Evolutionary conservation across 2,888 invertebrate species (phyloP), one percentile per base, ranked within the genome.

Genomic region (Hydraecia micacea): DNA sequence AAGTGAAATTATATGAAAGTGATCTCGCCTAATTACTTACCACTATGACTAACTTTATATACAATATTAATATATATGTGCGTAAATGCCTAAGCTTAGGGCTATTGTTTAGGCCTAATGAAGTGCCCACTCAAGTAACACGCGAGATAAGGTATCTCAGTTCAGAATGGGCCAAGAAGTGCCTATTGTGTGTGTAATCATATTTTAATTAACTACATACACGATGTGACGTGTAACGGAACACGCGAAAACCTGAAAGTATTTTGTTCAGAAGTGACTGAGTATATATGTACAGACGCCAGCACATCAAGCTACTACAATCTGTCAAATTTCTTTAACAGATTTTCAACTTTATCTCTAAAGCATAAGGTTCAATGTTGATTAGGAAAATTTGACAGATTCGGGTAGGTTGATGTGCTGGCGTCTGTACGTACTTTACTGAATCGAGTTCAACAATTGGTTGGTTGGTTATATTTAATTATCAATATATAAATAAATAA

Each of bases 101-200:
- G 32, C 77, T 60, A 86, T 84, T 86, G 83, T 86, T 32, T 58
- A 73, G 42, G 28, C n/a, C 46, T 86, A 86, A 86, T 82, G 52
- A 82, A 86, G 70, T 71, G 86, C 73, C 73, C 36, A 52, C 82
- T 73, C 70, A 70, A 68, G 77, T 71, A 73, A 58, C 70, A 82
- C 39, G 63, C 46, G 25, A 72, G 73, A 83, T 86, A 82, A 58
- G 58, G 25, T 81, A 77, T 73, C 68, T 85, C 13, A 21, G 39
- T 73, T 81, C 52, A 86, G 62, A 70, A 62, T 42, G 13, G 58
- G 39, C 36, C 39, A 73, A 65, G 49, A 77, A 60, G 4, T 60
- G 1, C 25, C n/a, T 63, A 60, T 85, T 81, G 68, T 77, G 18
- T 63, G 7, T 67, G n/a, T 71, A 7, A 66, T 71, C 11, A 66